Evolutionary conservation across 1,140 invertebrate species (phyloP), one percentile per base, ranked within the genome.

Genomic region (Asobara japonica): DNA sequence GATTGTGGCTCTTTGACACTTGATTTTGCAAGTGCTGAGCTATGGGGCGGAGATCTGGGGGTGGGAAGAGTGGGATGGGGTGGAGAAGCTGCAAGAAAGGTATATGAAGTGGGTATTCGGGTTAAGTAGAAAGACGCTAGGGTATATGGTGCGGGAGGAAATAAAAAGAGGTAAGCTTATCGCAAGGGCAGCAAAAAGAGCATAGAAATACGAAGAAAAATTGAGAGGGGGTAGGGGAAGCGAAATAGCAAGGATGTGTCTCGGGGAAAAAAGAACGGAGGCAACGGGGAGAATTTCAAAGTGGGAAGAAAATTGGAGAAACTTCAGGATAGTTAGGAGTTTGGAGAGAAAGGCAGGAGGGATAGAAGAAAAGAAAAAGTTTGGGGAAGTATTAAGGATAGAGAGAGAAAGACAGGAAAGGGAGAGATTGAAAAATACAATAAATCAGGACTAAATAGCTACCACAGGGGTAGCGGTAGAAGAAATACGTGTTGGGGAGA

Each of bases 41-140:
- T 75, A 75, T 30, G 71, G 56, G 27, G 73, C 65, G 6, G 73
- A 67, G 38, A 22, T 74, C 5, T 74, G 64, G 69, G 69, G 65
- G 0, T 68, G 73, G 73, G 38, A 66, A 31, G 41, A 71, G 31
- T 16, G 61, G 38, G 31, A 20, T 29, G 62, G 61, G 31, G 18
- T 72, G n/a, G 33, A 71, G n/a, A 64, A n/a, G 18, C 0, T 67
- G 11, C 69, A 69, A 10, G 30, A 67, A 36, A 71, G 67, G 3
- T 74, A 65, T 36, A 0, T 66, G 0, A 74, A 29, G 22, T 74
- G 73, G 73, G 41, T 36, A 13, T 51, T 74, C 1, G 69, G 73
- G 6, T 20, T 74, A 11, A 41, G 69, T n/a, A 74, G 56, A 27
- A 33, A 51, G 27, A 65, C 66, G 10, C 72, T 67, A 30, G 61